Conservation (phyloP, 2,113 vertebrate genomes). For the Macaca mulatta region DNA sequence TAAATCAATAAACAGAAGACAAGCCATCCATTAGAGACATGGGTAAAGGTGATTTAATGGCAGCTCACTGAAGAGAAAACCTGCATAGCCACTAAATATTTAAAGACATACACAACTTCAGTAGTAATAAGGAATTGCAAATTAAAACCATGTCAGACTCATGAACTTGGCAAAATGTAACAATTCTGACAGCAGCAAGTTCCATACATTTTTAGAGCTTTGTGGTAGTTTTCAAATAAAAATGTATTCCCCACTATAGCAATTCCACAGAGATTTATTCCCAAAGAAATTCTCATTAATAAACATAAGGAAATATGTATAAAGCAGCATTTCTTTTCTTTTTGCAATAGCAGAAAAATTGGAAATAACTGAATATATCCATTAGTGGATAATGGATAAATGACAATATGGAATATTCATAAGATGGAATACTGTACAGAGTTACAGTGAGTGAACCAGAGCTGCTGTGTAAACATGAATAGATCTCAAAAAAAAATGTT, state of each 20-base stretch:
- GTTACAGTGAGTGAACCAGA: background rate
- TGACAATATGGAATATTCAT: background rate
- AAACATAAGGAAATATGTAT: background rate
- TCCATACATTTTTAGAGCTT: background rate
- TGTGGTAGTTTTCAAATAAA: slow-evolving; percentile 37
- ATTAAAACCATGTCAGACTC: background rate
- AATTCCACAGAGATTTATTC: slow-evolving; percentile 22
- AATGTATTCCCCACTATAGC: background rate
- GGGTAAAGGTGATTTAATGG: background rate
- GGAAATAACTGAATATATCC: background rate
- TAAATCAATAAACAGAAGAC: background rate
- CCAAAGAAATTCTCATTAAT: slow-evolving; percentile 39
- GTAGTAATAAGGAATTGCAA: background rate
- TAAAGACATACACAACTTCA: background rate
- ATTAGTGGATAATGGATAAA: background rate
- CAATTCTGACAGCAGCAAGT: background rate
- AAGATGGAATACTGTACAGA: background rate
- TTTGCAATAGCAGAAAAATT: slow-evolving; percentile 15
- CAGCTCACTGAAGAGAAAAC: background rate
- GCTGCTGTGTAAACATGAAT: background rate
- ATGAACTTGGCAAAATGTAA: background rate
- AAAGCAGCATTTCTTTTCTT: background rate
- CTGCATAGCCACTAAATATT: background rate
- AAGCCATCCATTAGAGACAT: background rate
- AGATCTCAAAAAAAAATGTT: background rate